Conservation (phyloP, 2,888 invertebrate genomes). For the Mermis nigrescens region DNA sequence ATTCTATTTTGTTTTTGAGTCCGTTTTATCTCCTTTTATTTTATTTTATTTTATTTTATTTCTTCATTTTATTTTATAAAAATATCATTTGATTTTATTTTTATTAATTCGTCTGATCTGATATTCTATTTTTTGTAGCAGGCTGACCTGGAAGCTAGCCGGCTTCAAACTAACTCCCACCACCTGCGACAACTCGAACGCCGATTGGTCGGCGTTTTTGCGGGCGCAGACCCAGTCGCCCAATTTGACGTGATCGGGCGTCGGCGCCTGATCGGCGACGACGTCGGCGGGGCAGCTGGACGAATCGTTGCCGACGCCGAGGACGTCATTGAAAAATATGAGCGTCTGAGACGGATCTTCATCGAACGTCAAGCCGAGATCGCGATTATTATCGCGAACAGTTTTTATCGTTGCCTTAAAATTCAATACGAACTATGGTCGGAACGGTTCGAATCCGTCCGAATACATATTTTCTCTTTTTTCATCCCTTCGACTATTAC, state of each 20-base stretch:
- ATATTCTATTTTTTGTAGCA: too few species aligned
- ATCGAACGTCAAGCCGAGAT: constrained; percentile 19
- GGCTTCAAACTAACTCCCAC: constrained; percentile 11
- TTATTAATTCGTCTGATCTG: background rate
- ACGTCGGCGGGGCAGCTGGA: constrained; percentile 16
- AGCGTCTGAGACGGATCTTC: constrained; percentile 15
- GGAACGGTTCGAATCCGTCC: too few species aligned
- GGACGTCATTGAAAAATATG: constrained; percentile 14
- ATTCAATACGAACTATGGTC: too few species aligned
- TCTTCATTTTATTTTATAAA: too few species aligned
- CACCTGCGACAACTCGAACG: constrained; percentile 9
- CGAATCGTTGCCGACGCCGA: constrained; percentile 14
- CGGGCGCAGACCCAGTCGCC: constrained; percentile 4
- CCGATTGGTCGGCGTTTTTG: background rate
- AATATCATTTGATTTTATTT: too few species aligned
- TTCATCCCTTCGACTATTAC: too few species aligned
- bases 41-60: too few species aligned
- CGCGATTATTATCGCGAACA: too few species aligned
- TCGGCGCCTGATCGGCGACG: constrained; percentile 22
- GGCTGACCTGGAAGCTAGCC: constrained; percentile 8
- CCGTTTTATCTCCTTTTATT: too few species aligned
- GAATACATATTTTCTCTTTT: too few species aligned
- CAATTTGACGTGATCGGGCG: constrained; percentile 11
- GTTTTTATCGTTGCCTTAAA: too few species aligned
- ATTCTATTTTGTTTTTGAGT: too few species aligned